Evolutionary conservation across 2,797 vertebrate genomes (phyloP).

Genomic region (Sebastes cheni): DNA sequence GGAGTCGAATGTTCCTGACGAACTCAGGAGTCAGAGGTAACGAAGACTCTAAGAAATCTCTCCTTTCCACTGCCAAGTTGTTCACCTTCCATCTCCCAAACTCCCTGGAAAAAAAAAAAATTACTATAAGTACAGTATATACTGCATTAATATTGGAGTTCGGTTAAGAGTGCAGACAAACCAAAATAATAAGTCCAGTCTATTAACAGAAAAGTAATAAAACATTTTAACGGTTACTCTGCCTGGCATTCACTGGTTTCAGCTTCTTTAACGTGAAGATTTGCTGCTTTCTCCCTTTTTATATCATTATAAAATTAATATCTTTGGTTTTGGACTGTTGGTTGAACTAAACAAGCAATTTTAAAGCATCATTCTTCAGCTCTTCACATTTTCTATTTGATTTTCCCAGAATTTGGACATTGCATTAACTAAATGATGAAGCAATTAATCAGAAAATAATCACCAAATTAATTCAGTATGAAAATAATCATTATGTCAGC

Average conservation of each 20-base stretch:
- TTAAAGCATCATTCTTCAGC: neutral
- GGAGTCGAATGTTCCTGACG: slow-evolving; percentile 91
- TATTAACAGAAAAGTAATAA: neutral
- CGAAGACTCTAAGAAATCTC: slow-evolving; percentile 92
- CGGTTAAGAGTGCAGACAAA: slow-evolving; percentile 1
- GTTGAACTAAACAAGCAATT: neutral
- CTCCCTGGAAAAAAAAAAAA: slow-evolving; percentile 82
- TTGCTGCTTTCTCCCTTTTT: neutral
- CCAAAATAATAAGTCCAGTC: neutral
- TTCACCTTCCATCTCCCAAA: slow-evolving; percentile 99
- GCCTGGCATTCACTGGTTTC: neutral
- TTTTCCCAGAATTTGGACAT: neutral
- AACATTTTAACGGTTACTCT: neutral
- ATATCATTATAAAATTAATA: neutral
- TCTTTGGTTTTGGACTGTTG: neutral
- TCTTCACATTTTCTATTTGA: neutral
- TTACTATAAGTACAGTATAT: neutral
- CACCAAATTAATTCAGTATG: neutral
- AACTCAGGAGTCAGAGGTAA: slow-evolving; percentile 95
- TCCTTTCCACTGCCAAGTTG: slow-evolving; percentile 94
- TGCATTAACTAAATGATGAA: neutral
- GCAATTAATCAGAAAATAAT: neutral
- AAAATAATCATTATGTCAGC: neutral
- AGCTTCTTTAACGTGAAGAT: neutral
- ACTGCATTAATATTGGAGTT: slow-evolving; percentile 31